phyloP scores from a whole-genome alignment of 2,888 invertebrate genomes.

The Tetranychus truncatus region DNA sequence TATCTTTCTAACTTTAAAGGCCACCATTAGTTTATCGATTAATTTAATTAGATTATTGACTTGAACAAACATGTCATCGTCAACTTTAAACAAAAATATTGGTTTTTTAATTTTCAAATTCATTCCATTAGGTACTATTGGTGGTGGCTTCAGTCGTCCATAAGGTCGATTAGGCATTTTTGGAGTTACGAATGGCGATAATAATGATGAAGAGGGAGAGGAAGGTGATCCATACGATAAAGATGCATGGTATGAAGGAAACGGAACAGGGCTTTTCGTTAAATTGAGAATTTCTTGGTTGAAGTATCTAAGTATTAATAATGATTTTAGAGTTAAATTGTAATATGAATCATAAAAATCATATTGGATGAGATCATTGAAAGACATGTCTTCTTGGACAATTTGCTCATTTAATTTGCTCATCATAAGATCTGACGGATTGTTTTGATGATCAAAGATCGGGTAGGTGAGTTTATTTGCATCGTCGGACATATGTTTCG shows the following conservation, averaged over 20 bases:
- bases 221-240: neutral
- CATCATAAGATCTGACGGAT: neutral
- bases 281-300: conserved; percentile 8
- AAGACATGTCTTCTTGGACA: neutral
- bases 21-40: neutral
- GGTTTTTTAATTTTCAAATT: neutral
- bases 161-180: neutral
- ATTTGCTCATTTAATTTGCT: neutral
- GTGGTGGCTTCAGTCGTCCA: neutral
- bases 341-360: conserved; percentile 8
- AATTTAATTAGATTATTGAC: conserved; percentile 26
- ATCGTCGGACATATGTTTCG: neutral
- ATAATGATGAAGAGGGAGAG: neutral
- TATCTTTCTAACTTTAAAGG: neutral
- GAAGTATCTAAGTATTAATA: conserved; percentile 1
- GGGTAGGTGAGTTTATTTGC: neutral
- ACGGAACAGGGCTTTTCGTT: neutral
- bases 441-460: neutral
- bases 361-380: conserved; percentile 8
- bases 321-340: conserved; percentile 9
- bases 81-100: conserved; percentile 28
- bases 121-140: neutral
- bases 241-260: neutral
- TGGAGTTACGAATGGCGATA: neutral
- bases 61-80: conserved; percentile 29